Percentiles rank a stretch among this genome's conserved stretches.
Conservation (phyloP, 2,888 invertebrate genomes). For the Agonopterix subpropinquella region DNA sequence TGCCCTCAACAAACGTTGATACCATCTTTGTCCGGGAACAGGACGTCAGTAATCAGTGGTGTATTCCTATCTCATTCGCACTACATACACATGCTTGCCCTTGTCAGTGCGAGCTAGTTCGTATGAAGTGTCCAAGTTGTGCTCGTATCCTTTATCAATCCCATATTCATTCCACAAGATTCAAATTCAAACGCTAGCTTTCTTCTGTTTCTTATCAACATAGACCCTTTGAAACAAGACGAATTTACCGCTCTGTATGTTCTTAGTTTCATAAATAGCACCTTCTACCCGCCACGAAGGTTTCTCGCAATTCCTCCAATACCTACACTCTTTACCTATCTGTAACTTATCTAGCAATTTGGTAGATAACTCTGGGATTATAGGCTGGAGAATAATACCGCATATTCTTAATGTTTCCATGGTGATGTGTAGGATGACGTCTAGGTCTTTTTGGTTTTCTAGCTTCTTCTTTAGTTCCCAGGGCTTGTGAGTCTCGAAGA, state of each 20-base stretch:
- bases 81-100: no score
- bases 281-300: conserved; percentile 57
- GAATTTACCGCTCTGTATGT: conserved; percentile 58
- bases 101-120: no score
- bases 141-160: no score
- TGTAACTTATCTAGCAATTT: conserved; percentile 82
- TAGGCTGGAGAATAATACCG: conserved; percentile 86
- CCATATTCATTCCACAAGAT: no score
- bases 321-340: conserved; percentile 44
- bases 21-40: no score
- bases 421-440: conserved; percentile 86
- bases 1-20: no score
- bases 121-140: no score
- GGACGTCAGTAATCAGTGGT: no score
- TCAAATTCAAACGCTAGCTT: conserved; percentile 22
- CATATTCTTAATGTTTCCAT: conserved; percentile 88
- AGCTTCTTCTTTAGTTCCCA: conserved; percentile 87
- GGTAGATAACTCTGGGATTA: conserved; percentile 84
- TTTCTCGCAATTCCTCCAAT: conserved; percentile 51
- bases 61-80: no score
- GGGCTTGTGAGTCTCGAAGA: conserved; percentile 90
- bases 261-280: conserved; percentile 52
- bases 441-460: conserved; percentile 74
- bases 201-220: conserved; percentile 45
- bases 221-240: conserved; percentile 63